Evolutionary conservation across 2,113 vertebrate genomes (phyloP), one percentile per base, ranked within the genome.

Genomic region (Irena cyanogastra): DNA sequence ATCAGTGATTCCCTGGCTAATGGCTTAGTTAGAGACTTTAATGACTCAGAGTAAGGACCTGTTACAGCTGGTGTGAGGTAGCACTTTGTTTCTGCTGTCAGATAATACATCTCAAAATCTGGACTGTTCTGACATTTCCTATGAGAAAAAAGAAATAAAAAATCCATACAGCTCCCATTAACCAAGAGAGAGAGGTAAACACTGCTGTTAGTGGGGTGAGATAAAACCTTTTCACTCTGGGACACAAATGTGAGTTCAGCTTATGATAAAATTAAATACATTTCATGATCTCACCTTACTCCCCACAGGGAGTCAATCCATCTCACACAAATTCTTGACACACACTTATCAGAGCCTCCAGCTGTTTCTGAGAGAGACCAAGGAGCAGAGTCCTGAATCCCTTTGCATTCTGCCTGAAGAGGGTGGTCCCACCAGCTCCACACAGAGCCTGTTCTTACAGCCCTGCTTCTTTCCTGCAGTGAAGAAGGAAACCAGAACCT

Each of bases 171-270:
- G 69, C 31, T 79, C 85, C 70, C 68, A 87, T 93, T 96, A 97
- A 92, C 64, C 2, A 0, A 49, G 77, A 61, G 54, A 82, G 47
- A 18, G 53, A 84, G 47, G 82, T 57, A 76, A 94, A 82, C 35
- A 37, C 21, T 52, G 69, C 76, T 13, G 39, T 50, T 79, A 53
- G 47, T 57, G 76, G 64, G 89, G 24, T 59, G 57, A 56, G 85
- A 93, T 78, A 87, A 90, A 95, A 92, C 89, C 90, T 90, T 78
- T 83, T 88, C 92, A 82, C 91, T 95, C 89, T 89, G 77, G 56
- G 87, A 96, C 88, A 66, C 82, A 93, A 96, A 93, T 77, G 41
- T 24, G 64, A 95, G 69, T 80, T 83, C 83, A 92, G 7, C 31
- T 80, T 77, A 49, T 9, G 84, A 91, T 80, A 95, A 91, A 94